phyloP scores from a whole-genome alignment of 2,797 vertebrate genomes.

The Cottoperca gobio region DNA sequence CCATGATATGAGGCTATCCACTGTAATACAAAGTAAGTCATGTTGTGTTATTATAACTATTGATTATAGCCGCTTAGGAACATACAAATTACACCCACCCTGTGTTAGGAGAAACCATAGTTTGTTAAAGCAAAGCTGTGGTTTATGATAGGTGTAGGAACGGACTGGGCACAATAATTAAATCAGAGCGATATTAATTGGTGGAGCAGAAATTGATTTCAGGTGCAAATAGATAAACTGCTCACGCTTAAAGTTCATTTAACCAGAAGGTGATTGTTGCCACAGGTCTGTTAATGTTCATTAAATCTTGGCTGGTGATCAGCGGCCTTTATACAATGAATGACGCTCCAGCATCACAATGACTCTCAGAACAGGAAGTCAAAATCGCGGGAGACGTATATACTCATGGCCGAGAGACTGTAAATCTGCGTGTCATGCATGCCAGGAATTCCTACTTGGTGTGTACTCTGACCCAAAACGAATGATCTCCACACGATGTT shows the following conservation, averaged over 20 bases:
- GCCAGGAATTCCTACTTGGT: conserved; percentile 34
- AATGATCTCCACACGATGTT: conserved; percentile 12
- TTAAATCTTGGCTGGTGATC: conserved; percentile 63
- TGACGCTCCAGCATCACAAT: conserved; percentile 49
- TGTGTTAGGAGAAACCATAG: conserved; percentile 5
- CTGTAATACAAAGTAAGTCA: neutral
- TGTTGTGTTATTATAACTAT: neutral
- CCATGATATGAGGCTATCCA: neutral
- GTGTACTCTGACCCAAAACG: conserved; percentile 13
- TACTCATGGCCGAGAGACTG: conserved; percentile 14
- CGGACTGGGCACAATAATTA: conserved; percentile 28
- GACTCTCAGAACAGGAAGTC: conserved; percentile 53
- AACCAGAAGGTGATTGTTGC: conserved; percentile 47
- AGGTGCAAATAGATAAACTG: conserved; percentile 47
- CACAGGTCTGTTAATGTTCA: conserved; percentile 62
- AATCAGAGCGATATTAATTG: conserved; percentile 21
- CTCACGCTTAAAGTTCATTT: conserved; percentile 56
- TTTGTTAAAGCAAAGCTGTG: conserved; percentile 27
- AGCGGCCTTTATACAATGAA: conserved; percentile 55
- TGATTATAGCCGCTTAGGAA: neutral
- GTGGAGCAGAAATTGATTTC: conserved; percentile 40
- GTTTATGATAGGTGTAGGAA: conserved; percentile 1
- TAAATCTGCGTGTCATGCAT: conserved; percentile 30
- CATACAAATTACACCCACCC: neutral
- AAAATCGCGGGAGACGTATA: conserved; percentile 46